Evolutionary conservation across 2,113 vertebrate species (phyloP).

Genomic region (Phrynosoma blainvillii): DNA sequence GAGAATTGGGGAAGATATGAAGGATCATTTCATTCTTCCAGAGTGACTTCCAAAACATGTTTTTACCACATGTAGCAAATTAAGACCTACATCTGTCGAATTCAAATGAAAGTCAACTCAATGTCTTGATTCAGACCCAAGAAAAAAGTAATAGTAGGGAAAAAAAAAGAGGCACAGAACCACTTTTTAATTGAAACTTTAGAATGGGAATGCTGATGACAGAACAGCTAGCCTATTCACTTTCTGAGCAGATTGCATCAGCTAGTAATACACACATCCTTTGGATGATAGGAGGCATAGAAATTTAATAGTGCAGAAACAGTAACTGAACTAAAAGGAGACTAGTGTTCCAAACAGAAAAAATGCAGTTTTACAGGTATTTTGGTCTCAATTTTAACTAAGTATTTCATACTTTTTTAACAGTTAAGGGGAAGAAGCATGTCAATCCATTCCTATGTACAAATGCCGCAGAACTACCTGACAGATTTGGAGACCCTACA

Average conservation of each 20-base stretch:
- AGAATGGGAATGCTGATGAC: neutral
- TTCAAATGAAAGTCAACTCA: neutral
- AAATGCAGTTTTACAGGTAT: neutral
- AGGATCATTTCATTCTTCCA: neutral
- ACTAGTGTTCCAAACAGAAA: neutral
- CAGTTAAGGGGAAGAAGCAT: neutral
- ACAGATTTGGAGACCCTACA: neutral
- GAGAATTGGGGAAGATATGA: neutral
- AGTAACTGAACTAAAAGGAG: neutral
- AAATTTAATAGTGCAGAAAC: too few relatives aligned
- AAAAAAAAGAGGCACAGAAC: neutral
- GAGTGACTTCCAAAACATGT: neutral
- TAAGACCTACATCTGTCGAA: neutral
- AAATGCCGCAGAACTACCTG: neutral
- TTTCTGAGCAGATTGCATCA: too few relatives aligned
- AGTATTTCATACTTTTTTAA: neutral
- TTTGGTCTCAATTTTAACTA: neutral
- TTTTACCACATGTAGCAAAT: neutral
- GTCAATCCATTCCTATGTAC: neutral
- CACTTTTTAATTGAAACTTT: neutral
- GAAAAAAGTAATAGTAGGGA: too few relatives aligned
- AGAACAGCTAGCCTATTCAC: too few relatives aligned
- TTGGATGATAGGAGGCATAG: too few relatives aligned
- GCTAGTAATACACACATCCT: too few relatives aligned
- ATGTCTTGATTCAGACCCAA: neutral